phyloP scores from a whole-genome alignment of 2,113 vertebrate species.

The Anoura caudifer region DNA sequence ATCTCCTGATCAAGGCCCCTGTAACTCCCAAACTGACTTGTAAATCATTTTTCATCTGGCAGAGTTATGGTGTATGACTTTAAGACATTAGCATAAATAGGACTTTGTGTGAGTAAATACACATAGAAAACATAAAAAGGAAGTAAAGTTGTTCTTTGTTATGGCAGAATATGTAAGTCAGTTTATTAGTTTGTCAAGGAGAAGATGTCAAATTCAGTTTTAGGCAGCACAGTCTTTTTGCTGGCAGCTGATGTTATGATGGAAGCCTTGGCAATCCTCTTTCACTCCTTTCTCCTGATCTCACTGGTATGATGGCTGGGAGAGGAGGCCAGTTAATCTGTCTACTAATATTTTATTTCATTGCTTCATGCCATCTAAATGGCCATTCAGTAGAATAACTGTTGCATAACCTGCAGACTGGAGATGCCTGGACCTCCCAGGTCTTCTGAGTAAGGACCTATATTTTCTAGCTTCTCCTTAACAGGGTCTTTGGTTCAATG shows the following conservation, averaged over 20 bases:
- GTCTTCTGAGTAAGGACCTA: neutral
- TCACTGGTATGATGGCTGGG: neutral
- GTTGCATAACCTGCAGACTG: neutral
- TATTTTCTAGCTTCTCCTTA: neutral
- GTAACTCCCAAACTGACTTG: neutral
- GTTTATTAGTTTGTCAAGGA: slow-evolving; percentile 70
- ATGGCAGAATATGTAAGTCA: slow-evolving; percentile 17
- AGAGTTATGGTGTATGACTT: slow-evolving; percentile 4
- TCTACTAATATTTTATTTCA: neutral
- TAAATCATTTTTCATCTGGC: neutral
- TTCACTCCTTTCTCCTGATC: slow-evolving; percentile 46
- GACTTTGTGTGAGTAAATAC: slow-evolving; percentile 44
- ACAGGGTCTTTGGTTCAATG: neutral
- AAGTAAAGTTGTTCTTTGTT: slow-evolving; percentile 56
- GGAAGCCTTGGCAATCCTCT: slow-evolving; percentile 39
- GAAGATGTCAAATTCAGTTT: slow-evolving; percentile 65
- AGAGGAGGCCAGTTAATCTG: neutral
- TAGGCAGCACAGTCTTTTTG: slow-evolving; percentile 17
- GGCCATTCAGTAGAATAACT: neutral
- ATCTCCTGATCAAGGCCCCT: neutral
- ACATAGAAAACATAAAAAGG: slow-evolving; percentile 50
- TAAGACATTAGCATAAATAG: slow-evolving; percentile 29
- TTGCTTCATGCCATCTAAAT: slow-evolving; percentile 41
- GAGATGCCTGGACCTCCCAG: neutral
- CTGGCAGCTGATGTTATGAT: slow-evolving; percentile 68